Evolutionary conservation across 23 tunicate genomes (phyloP), one percentile per base, ranked within the genome.

Genomic region (Halocynthia aurantium): DNA sequence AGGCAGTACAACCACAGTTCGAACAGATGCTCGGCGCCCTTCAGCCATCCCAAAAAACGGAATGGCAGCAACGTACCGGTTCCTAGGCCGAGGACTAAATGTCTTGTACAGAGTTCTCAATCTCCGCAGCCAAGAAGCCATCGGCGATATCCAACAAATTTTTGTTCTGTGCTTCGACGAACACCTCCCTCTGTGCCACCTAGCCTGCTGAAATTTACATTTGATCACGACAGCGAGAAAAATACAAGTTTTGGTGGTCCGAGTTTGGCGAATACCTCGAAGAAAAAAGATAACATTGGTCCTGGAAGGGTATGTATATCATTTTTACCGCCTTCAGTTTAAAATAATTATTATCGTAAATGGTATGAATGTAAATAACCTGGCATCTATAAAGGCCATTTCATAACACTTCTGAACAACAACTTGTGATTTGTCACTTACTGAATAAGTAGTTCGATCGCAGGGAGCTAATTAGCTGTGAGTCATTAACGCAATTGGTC

Each of bases 121-220:
- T 60, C 64, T 15, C 64, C 17, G 64, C 17, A 60, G 17, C 64
- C 64, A n/a, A 58, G 17, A 13, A 13, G 64, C 64, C 17, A 15
- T 13, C 64, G 17, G 17, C 64, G 64, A 15, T 19, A 21, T 19
- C 72, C 72, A 67, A 67, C 72, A 67, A 10, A 40, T 11, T 67
- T 67, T 49, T 67, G 18, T 17, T 40, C 21, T 2, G 2, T 67
- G 12, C 19, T 67, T 11, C 18, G 72, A 10, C 20, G n/a, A 67
- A 20, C 72, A 20, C 72, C 72, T 67, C 72, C 72, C n/a, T 49
- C 72, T 12, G 20, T 67, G 31, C 72, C 72, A 12, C 72, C 72
- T 19, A 67, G 72, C 19, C 72, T 67, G 13, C 72, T 67, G 12
- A 40, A 49, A 15, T 67, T 13, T 11, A 2, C 21, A 31, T 31